Base-by-base conservation (phyloP, 2,113 vertebrate genomes). In the Furnarius figulus region DNA sequence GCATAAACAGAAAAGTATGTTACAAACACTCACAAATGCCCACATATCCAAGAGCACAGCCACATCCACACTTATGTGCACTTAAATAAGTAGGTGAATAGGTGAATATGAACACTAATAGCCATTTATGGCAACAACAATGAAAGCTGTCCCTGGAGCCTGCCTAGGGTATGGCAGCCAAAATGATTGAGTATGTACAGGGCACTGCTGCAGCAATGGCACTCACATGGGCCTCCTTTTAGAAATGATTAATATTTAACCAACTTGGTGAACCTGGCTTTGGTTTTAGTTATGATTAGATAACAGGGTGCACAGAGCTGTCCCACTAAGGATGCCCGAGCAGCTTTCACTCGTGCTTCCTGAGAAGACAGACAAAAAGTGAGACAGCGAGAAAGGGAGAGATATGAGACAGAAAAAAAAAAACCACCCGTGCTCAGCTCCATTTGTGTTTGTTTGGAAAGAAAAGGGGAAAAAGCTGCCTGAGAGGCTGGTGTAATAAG, bases 231-330 rank as follows among this genome's bases (percentile, higher is more conserved):
- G 85, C 87, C 90, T 97, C 88, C 83, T 92, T 97, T 95, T 95
- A 93, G 91, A 97, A 91, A 91, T 96, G 94, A 98, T 97, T 98
- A 97, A 97, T 97, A 96, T 96, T 97, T 98, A 97, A 97, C 97
- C 17, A 72, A 61, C 95, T 96, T 96, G 96, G 94, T 97, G 94
- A 97, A 97, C 94, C 79, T 88, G 91, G 85, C 89, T 97, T 97
- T 79, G 78, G 90, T 87, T 97, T 97, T 97, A 91, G 92, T 75
- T 93, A 37, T 46, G 96, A 97, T 94, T 98, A 96, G 85, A 93
- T 98, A 97, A 88, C 92, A 86, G 46, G 25, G 95, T 46, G 74
- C 82, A 77, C 71, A 90, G 81, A 95, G 66, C 74, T 42, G 24
- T 70, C 91, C 92, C 67, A n/a, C 63, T 89, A 59, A 91, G 90